phyloP scores from a whole-genome alignment of 1,140 invertebrate species.

The Cydia fagiglandana region DNA sequence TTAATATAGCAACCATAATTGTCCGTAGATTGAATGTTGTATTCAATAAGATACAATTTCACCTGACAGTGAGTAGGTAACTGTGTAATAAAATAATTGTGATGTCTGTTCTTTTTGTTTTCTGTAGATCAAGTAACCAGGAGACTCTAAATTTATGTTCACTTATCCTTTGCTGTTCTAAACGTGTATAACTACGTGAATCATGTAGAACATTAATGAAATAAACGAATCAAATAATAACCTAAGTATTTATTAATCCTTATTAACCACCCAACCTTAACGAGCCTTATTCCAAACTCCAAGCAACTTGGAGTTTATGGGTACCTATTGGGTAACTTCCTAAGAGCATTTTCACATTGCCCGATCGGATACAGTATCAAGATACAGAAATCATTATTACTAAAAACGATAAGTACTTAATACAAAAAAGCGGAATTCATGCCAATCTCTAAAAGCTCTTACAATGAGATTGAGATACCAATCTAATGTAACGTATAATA shows the following conservation, averaged over 20 bases:
- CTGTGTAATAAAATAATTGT: slow-evolving; percentile 17
- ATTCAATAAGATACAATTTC: slow-evolving; percentile 21
- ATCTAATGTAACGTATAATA: no score
- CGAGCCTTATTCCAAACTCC: no score
- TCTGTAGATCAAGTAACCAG: slow-evolving; percentile 1
- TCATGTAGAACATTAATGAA: slow-evolving; percentile 42
- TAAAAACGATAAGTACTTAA: no score
- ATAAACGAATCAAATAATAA: slow-evolving; percentile 33
- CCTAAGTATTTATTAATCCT: neutral
- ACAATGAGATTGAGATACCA: no score
- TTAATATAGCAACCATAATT: slow-evolving; percentile 14
- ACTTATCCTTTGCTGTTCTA: slow-evolving; percentile 5
- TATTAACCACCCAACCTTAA: neutral
- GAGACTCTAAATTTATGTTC: neutral
- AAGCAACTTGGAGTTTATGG: no score
- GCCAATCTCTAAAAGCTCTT: no score
- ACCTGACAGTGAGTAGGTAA: slow-evolving; percentile 3
- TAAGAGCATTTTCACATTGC: no score
- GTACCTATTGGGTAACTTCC: no score
- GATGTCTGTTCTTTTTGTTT: neutral
- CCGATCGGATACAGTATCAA: no score
- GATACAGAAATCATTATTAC: no score
- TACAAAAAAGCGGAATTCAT: no score
- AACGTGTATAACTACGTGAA: slow-evolving; percentile 41
- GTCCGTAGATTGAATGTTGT: slow-evolving; percentile 27